Evolutionary conservation across 2,797 vertebrate genomes (phyloP).

Genomic region (Sebastolobus alascanus): DNA sequence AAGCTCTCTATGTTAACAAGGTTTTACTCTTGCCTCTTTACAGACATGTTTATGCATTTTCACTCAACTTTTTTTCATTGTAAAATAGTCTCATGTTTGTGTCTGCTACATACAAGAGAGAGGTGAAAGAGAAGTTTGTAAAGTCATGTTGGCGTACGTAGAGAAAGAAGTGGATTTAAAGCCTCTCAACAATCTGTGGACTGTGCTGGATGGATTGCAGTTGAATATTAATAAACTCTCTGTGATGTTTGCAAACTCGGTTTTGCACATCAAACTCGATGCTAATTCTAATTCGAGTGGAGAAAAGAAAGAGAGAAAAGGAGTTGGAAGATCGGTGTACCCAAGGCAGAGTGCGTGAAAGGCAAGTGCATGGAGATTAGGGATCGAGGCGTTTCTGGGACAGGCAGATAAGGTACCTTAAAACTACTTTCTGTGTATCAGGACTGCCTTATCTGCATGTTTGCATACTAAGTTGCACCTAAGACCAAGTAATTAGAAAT

Average conservation of each 20-base stretch:
- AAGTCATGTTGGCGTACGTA: neutral
- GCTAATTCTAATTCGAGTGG: conserved; percentile 21
- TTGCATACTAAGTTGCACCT: conserved; percentile 4
- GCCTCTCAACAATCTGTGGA: neutral
- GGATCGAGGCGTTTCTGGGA: conserved; percentile 46
- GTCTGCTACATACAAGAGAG: neutral
- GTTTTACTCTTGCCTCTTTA: neutral
- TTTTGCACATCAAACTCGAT: conserved; percentile 36
- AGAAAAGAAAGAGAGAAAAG: neutral
- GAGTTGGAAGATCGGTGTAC: conserved; percentile 14
- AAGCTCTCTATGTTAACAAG: neutral
- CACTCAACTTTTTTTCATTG: neutral
- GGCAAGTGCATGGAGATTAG: conserved; percentile 39
- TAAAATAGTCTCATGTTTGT: neutral
- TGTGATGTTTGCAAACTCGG: conserved; percentile 24
- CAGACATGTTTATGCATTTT: neutral
- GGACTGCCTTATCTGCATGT: conserved; percentile 24
- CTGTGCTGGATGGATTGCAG: conserved; percentile 1
- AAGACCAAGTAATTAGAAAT: conserved; percentile 18
- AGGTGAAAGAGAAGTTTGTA: neutral
- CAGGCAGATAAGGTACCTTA: conserved; percentile 41
- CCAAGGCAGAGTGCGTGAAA: conserved; percentile 23
- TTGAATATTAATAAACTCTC: conserved; percentile 13
- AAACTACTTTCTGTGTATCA: conserved; percentile 16
- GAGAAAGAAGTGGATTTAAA: neutral